These are phyloP conservation scores for Pantherophis vulpinus DNA, from an alignment of 2,797 vertebrate genomes.

Conservation along the genomic window DNA sequence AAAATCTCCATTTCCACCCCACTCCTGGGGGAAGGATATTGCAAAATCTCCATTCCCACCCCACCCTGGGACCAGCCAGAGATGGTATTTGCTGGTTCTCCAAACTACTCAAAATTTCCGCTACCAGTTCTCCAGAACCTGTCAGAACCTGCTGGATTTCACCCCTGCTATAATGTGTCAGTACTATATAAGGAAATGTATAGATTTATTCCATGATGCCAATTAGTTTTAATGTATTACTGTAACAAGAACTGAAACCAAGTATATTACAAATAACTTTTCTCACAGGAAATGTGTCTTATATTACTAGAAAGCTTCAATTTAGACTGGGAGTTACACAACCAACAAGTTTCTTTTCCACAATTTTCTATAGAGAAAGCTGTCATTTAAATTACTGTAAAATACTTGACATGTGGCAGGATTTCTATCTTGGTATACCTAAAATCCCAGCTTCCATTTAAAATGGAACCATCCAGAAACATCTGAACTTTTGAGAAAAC, in stretches of 20 bases:
- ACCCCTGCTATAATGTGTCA: background rate
- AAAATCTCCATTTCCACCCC: too few relatives aligned
- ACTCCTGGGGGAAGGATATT: too few relatives aligned
- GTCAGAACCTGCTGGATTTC: too few relatives aligned
- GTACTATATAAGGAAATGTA: background rate
- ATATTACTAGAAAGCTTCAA: background rate
- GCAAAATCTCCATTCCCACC: too few relatives aligned
- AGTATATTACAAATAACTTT: slow-evolving; percentile 32
- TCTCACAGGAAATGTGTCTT: background rate
- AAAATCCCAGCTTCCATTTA: background rate
- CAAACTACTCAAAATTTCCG: too few relatives aligned
- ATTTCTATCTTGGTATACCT: background rate
- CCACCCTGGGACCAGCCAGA: too few relatives aligned
- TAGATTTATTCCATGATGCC: background rate
- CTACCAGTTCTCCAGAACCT: too few relatives aligned
- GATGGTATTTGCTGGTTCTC: too few relatives aligned
- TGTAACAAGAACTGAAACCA: background rate
- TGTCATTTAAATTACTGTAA: background rate
- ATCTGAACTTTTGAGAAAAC: background rate
- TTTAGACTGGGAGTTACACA: background rate
- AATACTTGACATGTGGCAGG: background rate
- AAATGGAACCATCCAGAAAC: background rate
- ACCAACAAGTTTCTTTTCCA: background rate
- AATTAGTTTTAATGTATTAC: background rate
- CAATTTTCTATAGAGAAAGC: background rate